Conservation (phyloP, 2,888 invertebrate species). For the Cephalotes varians region DNA sequence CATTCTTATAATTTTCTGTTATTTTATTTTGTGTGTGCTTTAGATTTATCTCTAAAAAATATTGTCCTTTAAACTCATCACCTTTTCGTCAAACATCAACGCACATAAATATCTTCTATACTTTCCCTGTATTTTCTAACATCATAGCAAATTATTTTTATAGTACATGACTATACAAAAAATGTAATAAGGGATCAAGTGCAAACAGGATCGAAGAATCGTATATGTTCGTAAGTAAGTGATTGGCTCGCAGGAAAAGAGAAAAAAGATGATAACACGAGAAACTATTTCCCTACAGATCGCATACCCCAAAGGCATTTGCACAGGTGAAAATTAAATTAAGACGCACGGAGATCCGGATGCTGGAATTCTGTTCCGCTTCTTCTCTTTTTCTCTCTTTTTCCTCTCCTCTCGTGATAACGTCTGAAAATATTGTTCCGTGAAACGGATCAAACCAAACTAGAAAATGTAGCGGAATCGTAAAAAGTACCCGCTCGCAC, state of each 20-base stretch:
- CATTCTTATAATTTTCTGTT: neutral
- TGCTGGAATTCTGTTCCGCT: slow-evolving; percentile 8
- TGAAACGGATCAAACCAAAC: slow-evolving; percentile 5
- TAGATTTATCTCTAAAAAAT: neutral
- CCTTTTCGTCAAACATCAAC: neutral
- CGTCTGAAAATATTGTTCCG: slow-evolving; percentile 48
- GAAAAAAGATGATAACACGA: neutral
- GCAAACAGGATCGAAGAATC: neutral
- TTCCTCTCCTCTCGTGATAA: neutral
- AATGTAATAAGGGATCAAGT: neutral
- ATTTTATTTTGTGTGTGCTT: neutral
- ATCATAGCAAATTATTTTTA: neutral
- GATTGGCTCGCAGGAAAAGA: slow-evolving; percentile 7
- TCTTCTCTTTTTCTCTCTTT: neutral
- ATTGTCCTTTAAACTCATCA: neutral
- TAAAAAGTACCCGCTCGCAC: slow-evolving; percentile 13
- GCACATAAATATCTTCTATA: neutral
- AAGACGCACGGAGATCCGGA: slow-evolving; percentile 49
- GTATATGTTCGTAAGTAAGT: slow-evolving; percentile 1
- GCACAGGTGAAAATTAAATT: slow-evolving; percentile 64
- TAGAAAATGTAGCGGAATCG: slow-evolving; percentile 8
- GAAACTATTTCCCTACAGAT: slow-evolving; percentile 63
- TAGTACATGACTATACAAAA: neutral
- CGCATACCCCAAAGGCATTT: slow-evolving; percentile 41
- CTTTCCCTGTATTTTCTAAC: neutral